Base-by-base conservation (phyloP, 2,888 invertebrate genomes). In the Acleris emargana region DNA sequence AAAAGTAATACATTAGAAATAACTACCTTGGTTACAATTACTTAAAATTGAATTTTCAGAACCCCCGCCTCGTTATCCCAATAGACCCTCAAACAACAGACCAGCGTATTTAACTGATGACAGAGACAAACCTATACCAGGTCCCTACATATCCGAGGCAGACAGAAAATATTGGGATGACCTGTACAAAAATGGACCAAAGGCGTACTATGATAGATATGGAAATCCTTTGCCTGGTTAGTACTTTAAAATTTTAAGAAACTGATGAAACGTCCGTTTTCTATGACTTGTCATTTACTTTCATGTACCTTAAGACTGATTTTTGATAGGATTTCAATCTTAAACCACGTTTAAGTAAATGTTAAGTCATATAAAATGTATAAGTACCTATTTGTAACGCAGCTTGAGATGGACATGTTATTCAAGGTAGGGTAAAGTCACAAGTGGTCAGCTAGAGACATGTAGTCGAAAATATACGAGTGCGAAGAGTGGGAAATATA, bases 211-310 rank as follows among this genome's bases (percentile, higher is more conserved):
- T 50, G 93, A 93, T 74, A 87, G 85, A 74, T 80, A 86, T 55
- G 91, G 91, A 25, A 91, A 93, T 75, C 93, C 93, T 6, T 75
- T 92, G 52, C 93, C 93, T 80, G 93, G 93, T 92, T 67, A 64
- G 47, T 55, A 42, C 32, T 45, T 5, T 45, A 49, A 9, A n/a
- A 45, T 13, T 3, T 32, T 32, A 28, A 28, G 38, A 13, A 25
- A 25, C 1, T 25, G 6, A 25, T 25, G 6, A 25, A 25, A 25
- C 6, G 25, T 25, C 25, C 25, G 0, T 25, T 25, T 5, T 25
- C 25, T 25, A 25, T n/a, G n/a, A n/a, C n/a, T n/a, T n/a, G n/a
- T n/a, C n/a, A n/a, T 6, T 22, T 22, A 22, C 22, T 22, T 22
- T 22, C 4, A 22, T 0, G 6, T 1, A 25, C 6, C 5, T 25